Evolutionary conservation across 2,888 invertebrate species (phyloP).

Genomic region (Cecidostiba fungosa): DNA sequence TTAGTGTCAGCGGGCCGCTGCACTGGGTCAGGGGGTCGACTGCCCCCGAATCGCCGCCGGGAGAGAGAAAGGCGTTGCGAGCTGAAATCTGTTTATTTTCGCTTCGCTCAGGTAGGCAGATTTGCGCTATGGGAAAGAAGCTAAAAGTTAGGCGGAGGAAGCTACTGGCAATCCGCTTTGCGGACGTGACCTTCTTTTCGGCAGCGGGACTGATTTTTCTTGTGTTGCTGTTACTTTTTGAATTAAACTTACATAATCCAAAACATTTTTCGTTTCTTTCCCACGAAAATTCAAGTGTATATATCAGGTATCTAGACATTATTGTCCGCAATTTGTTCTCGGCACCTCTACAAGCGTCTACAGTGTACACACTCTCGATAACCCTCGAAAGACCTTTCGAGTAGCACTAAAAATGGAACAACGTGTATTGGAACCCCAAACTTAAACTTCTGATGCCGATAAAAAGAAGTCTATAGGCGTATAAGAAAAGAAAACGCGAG

Average conservation of each 20-base stretch:
- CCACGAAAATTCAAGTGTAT: not conserved
- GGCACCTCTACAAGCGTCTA: not conserved
- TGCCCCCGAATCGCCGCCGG: not conserved
- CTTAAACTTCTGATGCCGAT: not conserved
- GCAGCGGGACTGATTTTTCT: not conserved
- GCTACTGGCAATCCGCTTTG: conserved; percentile 24
- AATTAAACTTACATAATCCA: not conserved
- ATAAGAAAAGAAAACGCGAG: conserved; percentile 41
- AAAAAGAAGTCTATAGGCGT: conserved; percentile 1
- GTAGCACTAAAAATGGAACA: conserved; percentile 8
- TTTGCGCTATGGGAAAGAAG: conserved; percentile 53
- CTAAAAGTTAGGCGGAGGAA: conserved; percentile 58
- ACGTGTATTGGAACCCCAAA: not conserved
- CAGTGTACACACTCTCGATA: not conserved
- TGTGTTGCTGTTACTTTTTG: not conserved
- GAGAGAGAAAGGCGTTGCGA: not conserved
- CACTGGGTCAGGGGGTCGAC: conserved; percentile 73
- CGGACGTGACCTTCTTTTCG: conserved; percentile 24
- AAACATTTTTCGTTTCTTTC: not conserved
- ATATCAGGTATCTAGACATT: not conserved
- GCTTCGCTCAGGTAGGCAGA: conserved; percentile 61
- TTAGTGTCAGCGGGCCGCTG: conserved; percentile 71
- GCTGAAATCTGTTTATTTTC: conserved; percentile 76
- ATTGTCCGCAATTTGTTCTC: not conserved
- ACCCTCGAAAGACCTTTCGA: not conserved